A percentile compares a stretch with the other conserved stretches of the same genome.
Evolutionary conservation across 2,888 invertebrate genomes (phyloP).

Genomic region (Drosophila antonietae): DNA sequence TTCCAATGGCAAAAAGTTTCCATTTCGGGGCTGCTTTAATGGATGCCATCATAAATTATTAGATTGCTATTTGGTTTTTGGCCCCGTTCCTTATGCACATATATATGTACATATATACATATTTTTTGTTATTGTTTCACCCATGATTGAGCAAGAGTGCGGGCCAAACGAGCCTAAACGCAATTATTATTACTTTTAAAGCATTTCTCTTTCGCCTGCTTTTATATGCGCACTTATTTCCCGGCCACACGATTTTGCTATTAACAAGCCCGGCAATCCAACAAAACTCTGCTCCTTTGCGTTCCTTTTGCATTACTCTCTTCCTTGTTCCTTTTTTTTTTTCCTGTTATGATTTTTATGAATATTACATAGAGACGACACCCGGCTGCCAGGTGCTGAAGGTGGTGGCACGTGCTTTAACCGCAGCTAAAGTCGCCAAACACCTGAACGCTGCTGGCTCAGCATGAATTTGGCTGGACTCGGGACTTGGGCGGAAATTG

Average conservation of each 20-base stretch:
- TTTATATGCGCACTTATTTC: slow-evolving; percentile 73
- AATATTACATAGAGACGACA: slow-evolving; percentile 51
- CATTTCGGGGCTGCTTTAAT: slow-evolving; percentile 59
- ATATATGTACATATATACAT: slow-evolving; percentile 32
- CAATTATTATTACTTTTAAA: slow-evolving; percentile 80
- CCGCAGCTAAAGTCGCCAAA: slow-evolving; percentile 19
- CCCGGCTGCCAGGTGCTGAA: slow-evolving; percentile 9
- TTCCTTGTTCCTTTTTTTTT: not conserved
- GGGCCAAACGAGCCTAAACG: slow-evolving; percentile 67
- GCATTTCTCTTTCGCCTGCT: slow-evolving; percentile 58
- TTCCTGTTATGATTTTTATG: slow-evolving; percentile 65
- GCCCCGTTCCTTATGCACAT: not conserved
- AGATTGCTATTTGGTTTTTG: slow-evolving; percentile 80
- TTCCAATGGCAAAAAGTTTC: slow-evolving; percentile 62
- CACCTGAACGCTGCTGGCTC: slow-evolving; percentile 66
- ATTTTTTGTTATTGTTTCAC: slow-evolving; percentile 83
- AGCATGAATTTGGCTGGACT: slow-evolving; percentile 58
- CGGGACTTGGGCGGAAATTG: slow-evolving; percentile 66
- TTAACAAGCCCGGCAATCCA: slow-evolving; percentile 53
- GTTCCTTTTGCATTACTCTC: slow-evolving; percentile 45
- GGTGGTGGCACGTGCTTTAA: slow-evolving; percentile 33
- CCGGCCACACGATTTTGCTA: slow-evolving; percentile 73
- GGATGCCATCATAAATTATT: slow-evolving; percentile 82
- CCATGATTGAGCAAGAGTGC: slow-evolving; percentile 79
- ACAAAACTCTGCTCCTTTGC: slow-evolving; percentile 16